phyloP scores from a whole-genome alignment of 2,113 vertebrate genomes.

The Syrmaticus mikado region DNA sequence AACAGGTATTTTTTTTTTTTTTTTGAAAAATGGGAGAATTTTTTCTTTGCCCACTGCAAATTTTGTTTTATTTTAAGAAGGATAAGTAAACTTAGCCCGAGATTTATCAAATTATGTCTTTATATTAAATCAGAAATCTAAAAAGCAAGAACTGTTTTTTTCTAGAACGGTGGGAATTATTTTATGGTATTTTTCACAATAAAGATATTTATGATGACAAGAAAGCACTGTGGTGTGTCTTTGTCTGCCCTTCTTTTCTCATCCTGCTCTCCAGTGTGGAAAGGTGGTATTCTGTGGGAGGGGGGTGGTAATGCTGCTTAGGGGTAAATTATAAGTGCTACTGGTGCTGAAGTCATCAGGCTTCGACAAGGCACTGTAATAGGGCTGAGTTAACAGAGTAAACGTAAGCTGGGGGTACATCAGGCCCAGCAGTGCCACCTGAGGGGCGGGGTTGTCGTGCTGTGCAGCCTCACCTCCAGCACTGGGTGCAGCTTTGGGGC shows the following conservation, averaged over 20 bases:
- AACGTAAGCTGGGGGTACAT: too few relatives aligned
- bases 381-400: neutral
- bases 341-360: too few relatives aligned
- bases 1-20: too few relatives aligned
- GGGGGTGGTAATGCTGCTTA: accelerated
- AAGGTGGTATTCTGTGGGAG: neutral
- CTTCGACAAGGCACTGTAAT: neutral
- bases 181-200: slow-evolving; percentile 84
- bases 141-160: slow-evolving; percentile 69
- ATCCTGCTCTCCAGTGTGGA: neutral
- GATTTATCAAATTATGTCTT: slow-evolving; percentile 60
- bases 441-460: too few relatives aligned
- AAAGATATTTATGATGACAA: slow-evolving; percentile 82
- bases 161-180: slow-evolving; percentile 77
- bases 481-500: too few relatives aligned
- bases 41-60: neutral
- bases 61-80: slow-evolving; percentile 47
- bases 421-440: too few relatives aligned
- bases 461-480: too few relatives aligned
- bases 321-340: too few relatives aligned
- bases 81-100: slow-evolving; percentile 33
- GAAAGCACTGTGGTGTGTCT: neutral
- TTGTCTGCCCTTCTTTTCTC: neutral
- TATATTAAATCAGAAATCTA: slow-evolving; percentile 61
- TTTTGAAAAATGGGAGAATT: neutral